phyloP scores from a whole-genome alignment of 2,888 invertebrate species.

The Ophion costatus region DNA sequence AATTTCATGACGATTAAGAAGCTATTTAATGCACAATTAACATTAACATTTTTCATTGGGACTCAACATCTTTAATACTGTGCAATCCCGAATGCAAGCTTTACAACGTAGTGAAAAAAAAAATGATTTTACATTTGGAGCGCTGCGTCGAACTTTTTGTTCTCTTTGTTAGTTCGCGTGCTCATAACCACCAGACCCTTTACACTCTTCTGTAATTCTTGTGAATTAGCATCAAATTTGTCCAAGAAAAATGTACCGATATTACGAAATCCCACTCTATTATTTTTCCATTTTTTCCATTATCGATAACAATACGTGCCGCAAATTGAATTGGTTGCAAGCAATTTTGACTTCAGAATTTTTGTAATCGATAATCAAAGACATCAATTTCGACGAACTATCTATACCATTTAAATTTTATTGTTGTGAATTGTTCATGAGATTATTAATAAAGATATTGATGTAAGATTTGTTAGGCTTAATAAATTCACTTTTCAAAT shows the following conservation, averaged over 20 bases:
- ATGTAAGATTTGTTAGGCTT: too few species aligned
- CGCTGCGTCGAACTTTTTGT: background rate
- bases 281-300: background rate
- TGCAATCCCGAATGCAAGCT: background rate
- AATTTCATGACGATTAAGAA: too few species aligned
- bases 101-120: background rate
- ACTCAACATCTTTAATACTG: too few species aligned
- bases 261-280: background rate
- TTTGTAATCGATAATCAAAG: too few species aligned
- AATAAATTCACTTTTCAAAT: too few species aligned
- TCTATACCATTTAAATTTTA: too few species aligned
- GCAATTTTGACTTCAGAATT: too few species aligned
- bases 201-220: background rate
- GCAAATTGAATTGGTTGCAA: background rate
- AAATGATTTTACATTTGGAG: background rate
- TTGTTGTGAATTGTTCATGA: too few species aligned
- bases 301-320: background rate
- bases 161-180: constrained; percentile 7
- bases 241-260: background rate
- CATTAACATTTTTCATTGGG: too few species aligned
- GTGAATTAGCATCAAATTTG: background rate
- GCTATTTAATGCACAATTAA: too few species aligned
- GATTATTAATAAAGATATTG: too few species aligned
- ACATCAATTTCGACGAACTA: too few species aligned
- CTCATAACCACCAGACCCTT: background rate